Percentiles rank a stretch among this genome's conserved stretches.
These are phyloP conservation scores for Eugnorisma glareosa DNA, from an alignment of 2,888 invertebrate species.

Conservation along the genomic window DNA sequence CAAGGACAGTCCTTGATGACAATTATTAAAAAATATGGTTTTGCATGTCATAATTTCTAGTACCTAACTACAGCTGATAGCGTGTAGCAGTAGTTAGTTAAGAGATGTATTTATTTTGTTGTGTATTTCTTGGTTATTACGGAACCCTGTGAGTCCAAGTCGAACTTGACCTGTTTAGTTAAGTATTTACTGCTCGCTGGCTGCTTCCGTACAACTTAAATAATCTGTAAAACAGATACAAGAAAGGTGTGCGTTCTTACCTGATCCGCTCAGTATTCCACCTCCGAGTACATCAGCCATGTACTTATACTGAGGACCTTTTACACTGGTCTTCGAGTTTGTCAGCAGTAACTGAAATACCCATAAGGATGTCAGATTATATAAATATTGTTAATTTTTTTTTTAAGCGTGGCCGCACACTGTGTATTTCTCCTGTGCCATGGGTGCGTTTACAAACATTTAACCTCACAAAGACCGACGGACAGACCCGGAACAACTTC, in stretches of 20 bases:
- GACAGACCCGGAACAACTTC: neutral
- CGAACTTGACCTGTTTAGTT: no score
- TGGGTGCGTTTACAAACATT: neutral
- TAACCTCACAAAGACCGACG: no score
- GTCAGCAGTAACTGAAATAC: constrained; percentile 78
- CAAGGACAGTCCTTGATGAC: no score
- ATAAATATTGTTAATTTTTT: neutral
- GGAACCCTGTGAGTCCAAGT: no score
- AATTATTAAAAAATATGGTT: no score
- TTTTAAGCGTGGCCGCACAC: neutral
- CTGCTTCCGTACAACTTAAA: neutral
- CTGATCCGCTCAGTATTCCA: constrained; percentile 85
- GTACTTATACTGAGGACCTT: constrained; percentile 85
- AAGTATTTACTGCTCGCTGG: neutral
- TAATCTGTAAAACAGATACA: neutral
- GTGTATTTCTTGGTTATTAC: no score
- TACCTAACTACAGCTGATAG: no score
- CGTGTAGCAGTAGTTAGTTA: no score
- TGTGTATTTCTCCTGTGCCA: no score
- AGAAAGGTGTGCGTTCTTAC: constrained; percentile 64
- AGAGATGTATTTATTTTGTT: no score
- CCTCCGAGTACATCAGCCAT: constrained; percentile 80
- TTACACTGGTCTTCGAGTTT: constrained; percentile 76
- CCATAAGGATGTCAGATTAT: neutral
- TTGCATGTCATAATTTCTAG: no score